Evolutionary conservation across 92 coral and sea anemone species (phyloP), one percentile per base, ranked within the genome.

Genomic region (Metridium senile): DNA sequence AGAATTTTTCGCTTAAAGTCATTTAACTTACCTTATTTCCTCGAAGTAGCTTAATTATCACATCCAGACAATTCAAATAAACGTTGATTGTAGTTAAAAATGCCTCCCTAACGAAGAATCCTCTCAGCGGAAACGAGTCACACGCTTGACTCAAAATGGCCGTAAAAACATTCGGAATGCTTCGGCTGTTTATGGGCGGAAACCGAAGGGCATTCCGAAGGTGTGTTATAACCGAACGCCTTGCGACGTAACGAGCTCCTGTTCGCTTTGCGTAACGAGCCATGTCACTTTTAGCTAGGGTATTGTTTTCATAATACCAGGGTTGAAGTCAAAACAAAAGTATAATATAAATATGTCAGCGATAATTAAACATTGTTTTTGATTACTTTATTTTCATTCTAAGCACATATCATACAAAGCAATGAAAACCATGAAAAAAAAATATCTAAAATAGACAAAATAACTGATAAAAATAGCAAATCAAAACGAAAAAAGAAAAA

Each of bases 111-210:
- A 4, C 32, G 43, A 69, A 79, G 84, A 79, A 70, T 79, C 76
- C 46, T 58, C 23, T 26, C 58, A 71, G 76, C 84, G 84, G 84
- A 79, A 79, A 67, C 76, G 72, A 35, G 67, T 58, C 33, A 73
- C 11, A 56, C 33, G 49, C 43, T 63, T 49, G 56, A 31, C 57
- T 28, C 82, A 77, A 77, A 79, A 79, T 79, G 84, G 84, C 84
- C 76, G 82, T 66, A 32, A 35, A 77, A 35, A 31, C 84, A 71
- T 58, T 79, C 84, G 84, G 84, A 73, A 73, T 51, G 64, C 70
- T 68, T 79, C 84, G 84, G 70, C 9, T 39, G 53, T 0, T 58
- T 33, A 70, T 63, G 84, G 84, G 84, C 84, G 84, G 76, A 51
- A 34, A 58, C 76, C 67, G 53, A 58, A 0, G n/a, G 21, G 49